These are phyloP conservation scores for Halyomorpha halys DNA, from an alignment of 1,140 invertebrate species.

Conservation along the genomic window DNA sequence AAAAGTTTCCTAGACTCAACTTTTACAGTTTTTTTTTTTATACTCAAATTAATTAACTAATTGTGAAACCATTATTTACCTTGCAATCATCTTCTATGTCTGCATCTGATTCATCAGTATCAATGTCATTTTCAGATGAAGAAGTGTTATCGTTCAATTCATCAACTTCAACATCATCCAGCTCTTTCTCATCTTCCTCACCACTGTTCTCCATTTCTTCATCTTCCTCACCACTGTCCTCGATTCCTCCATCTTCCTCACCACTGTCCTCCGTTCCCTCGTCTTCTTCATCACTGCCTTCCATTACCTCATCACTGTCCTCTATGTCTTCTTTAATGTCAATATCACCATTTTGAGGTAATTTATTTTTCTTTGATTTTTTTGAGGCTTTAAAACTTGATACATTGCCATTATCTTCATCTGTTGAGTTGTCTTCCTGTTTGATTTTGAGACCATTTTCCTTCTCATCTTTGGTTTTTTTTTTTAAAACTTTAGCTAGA, in stretches of 20 bases:
- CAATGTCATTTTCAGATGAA: conserved; percentile 29
- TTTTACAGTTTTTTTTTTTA: no score
- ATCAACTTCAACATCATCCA: conserved; percentile 28
- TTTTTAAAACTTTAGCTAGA: no score
- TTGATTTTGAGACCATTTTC: no score
- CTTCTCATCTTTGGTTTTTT: no score
- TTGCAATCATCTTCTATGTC: conserved; percentile 36
- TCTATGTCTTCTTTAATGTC: conserved; percentile 24
- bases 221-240: neutral
- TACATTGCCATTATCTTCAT: no score
- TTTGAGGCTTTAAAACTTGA: no score
- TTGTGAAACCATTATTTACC: conserved; percentile 30
- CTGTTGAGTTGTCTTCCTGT: no score
- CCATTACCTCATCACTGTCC: conserved; percentile 26
- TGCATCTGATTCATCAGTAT: conserved; percentile 34
- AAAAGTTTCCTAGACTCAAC: no score
- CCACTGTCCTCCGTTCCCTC: conserved; percentile 9
- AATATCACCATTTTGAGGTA: no score
- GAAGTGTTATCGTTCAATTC: conserved; percentile 24
- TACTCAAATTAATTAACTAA: neutral
- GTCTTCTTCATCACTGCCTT: neutral
- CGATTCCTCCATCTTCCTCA: conserved; percentile 27
- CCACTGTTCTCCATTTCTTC: conserved; percentile 5
- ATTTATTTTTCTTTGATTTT: no score
- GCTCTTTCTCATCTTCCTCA: conserved; percentile 30